Evolutionary conservation across 2,113 vertebrate genomes (phyloP), one percentile per base, ranked within the genome.

Genomic region (Hippocampus zosterae): DNA sequence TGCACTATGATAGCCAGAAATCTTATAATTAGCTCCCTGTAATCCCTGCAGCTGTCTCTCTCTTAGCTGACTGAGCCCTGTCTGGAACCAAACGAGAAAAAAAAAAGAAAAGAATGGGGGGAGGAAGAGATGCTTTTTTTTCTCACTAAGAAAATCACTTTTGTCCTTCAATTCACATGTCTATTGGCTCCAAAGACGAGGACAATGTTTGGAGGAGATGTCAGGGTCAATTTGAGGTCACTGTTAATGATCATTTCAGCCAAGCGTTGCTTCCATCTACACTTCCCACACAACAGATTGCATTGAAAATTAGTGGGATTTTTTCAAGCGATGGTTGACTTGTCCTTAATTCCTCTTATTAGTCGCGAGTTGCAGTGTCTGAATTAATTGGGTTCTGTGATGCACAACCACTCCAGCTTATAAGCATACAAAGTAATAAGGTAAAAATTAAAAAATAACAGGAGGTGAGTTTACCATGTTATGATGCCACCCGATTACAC

Each of bases 1-100:
- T 37, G 56, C 76, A 81, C 77, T 87, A 87, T 89, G 84, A 85
- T 79, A 75, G 69, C 80, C 29, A 78, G 82, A 86, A 82, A 85
- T 8, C 57, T 77, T 74, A 85, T 82, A 87, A 85, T 88, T 87
- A 89, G 83, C 73, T 82, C 23, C 48, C 64, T 76, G 66, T 82
- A 82, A 87, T 86, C 80, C 83, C 60, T 81, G 72, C 77, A 84
- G 86, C 77, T 80, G 83, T 75, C 74, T 78, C 68, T 25, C 33
- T 74, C 76, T 73, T 65, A 61, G 72, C 69, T 70, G 66, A 77
- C 74, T 74, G 74, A 71, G 74, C 65, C 62, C n/a, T 74, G 69
- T 82, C 78, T 83, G 67, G 69, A 65, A 75, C 69, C 66, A 78
- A 70, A 81, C 37, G 76, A 73, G 68, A 72, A 72, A 62, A 68